phyloP scores from a whole-genome alignment of 2,113 vertebrate genomes.

The Odobenus rosmarus region DNA sequence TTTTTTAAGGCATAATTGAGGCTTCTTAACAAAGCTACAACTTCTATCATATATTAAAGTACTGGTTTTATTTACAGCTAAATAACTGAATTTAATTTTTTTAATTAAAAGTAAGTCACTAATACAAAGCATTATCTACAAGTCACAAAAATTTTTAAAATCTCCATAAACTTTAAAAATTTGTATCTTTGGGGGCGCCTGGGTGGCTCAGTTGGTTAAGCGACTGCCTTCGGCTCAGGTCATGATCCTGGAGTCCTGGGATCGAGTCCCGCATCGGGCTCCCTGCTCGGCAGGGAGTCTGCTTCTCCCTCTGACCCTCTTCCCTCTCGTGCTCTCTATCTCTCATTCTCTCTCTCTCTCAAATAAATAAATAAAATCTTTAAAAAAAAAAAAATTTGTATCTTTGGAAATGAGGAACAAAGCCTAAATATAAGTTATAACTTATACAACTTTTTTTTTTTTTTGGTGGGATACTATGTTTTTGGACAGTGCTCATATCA shows the following conservation, averaged over 20 bases:
- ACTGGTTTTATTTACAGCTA: neutral
- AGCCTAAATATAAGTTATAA: constrained; percentile 5
- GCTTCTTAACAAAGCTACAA: constrained; percentile 19
- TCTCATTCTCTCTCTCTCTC: too few species aligned
- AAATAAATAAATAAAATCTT: too few species aligned
- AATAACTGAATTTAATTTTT: constrained; percentile 9
- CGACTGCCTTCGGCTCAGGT: too few species aligned
- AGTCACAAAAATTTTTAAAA: constrained; percentile 44
- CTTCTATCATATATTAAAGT: neutral
- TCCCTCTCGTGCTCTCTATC: too few species aligned
- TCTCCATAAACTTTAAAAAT: constrained; percentile 22
- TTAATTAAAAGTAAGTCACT: constrained; percentile 24
- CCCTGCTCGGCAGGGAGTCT: too few species aligned
- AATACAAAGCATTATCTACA: neutral
- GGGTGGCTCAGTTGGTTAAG: too few species aligned
- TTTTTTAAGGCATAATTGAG: neutral
- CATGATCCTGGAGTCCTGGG: too few species aligned
- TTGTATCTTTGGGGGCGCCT: neutral
- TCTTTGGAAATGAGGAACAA: constrained; percentile 30
- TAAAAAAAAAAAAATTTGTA: neutral
- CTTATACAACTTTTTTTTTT: neutral
- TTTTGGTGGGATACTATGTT: neutral
- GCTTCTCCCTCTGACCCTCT: too few species aligned
- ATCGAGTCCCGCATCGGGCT: too few species aligned
- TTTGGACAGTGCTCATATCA: neutral